phyloP scores from a whole-genome alignment of 2,113 vertebrate genomes.

The Polypterus senegalus region DNA sequence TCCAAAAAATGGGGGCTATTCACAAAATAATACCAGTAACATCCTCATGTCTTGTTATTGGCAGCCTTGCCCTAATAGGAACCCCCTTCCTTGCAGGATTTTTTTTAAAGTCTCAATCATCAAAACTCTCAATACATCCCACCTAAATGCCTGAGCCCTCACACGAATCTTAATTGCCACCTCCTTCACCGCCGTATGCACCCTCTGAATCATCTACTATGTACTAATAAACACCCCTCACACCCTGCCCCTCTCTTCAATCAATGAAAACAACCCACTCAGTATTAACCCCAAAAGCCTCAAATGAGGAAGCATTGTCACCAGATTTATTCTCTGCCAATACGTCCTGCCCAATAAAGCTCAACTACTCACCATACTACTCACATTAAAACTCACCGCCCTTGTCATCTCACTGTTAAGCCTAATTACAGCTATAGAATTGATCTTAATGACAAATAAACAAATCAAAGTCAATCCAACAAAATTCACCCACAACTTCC shows the following conservation, averaged over 20 bases:
- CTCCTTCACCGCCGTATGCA: slow-evolving; percentile 12
- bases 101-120: slow-evolving; percentile 27
- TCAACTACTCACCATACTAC: slow-evolving; percentile 6
- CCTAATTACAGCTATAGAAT: not conserved
- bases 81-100: slow-evolving; percentile 23
- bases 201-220: slow-evolving; percentile 15
- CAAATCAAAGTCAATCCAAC: slow-evolving; percentile 4
- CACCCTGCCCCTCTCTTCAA: not conserved
- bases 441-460: not conserved
- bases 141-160: slow-evolving; percentile 21
- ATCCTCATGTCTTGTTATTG: slow-evolving; percentile 12
- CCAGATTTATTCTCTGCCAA: slow-evolving; percentile 11
- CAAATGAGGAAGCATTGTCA: slow-evolving; percentile 21
- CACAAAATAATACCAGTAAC: slow-evolving; percentile 9
- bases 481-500: not conserved
- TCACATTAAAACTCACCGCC: not conserved
- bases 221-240: slow-evolving; percentile 7
- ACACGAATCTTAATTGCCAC: slow-evolving; percentile 12
- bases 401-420: not conserved
- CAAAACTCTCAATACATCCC: slow-evolving; percentile 16
- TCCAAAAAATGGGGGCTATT: slow-evolving; percentile 23
- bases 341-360: slow-evolving; percentile 8
- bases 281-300: slow-evolving; percentile 19
- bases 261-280: slow-evolving; percentile 16
- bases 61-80: slow-evolving; percentile 16